These are phyloP conservation scores for Monopterus albus DNA, from an alignment of 2,113 vertebrate genomes.

Conservation along the genomic window DNA sequence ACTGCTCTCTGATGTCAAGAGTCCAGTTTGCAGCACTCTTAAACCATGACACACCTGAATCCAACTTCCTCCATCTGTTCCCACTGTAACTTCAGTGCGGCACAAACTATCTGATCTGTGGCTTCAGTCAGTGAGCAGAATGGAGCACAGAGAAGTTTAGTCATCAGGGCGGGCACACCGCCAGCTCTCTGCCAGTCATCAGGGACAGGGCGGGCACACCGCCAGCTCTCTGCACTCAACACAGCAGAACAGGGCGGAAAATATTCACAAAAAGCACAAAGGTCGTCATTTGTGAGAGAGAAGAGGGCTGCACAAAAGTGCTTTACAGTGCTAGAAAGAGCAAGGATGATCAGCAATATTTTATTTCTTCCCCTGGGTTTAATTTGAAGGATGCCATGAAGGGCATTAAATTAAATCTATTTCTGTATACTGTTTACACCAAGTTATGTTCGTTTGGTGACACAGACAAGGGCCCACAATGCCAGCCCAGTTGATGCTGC, in stretches of 20 bases:
- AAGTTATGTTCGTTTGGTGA: slow-evolving; percentile 30
- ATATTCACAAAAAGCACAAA: slow-evolving; percentile 47
- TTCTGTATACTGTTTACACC: background rate
- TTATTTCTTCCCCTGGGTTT: slow-evolving; percentile 35
- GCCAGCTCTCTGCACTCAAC: slow-evolving; percentile 47
- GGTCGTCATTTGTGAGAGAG: slow-evolving; percentile 20
- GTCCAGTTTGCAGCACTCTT: background rate
- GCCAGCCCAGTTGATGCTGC: slow-evolving; percentile 25
- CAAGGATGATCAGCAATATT: slow-evolving; percentile 11
- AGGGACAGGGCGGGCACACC: slow-evolving; percentile 30
- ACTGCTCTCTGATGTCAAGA: no score
- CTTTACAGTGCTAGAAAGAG: slow-evolving; percentile 16
- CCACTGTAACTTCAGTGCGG: slow-evolving; percentile 41
- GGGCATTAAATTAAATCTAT: slow-evolving; percentile 15
- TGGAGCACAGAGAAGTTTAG: slow-evolving; percentile 25
- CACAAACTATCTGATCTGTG: slow-evolving; percentile 50
- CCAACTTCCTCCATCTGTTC: slow-evolving; percentile 36
- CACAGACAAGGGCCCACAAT: slow-evolving; percentile 8
- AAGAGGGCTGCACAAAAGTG: slow-evolving; percentile 13
- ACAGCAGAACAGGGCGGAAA: slow-evolving; percentile 22
- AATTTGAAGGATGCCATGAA: slow-evolving; percentile 34
- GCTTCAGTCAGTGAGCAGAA: slow-evolving; percentile 66
- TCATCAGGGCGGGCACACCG: slow-evolving; percentile 38
- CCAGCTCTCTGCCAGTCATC: slow-evolving; percentile 50
- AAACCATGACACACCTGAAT: slow-evolving; percentile 29